Base-by-base conservation (phyloP, 2,888 invertebrate species). In the Ellobium chinense region DNA sequence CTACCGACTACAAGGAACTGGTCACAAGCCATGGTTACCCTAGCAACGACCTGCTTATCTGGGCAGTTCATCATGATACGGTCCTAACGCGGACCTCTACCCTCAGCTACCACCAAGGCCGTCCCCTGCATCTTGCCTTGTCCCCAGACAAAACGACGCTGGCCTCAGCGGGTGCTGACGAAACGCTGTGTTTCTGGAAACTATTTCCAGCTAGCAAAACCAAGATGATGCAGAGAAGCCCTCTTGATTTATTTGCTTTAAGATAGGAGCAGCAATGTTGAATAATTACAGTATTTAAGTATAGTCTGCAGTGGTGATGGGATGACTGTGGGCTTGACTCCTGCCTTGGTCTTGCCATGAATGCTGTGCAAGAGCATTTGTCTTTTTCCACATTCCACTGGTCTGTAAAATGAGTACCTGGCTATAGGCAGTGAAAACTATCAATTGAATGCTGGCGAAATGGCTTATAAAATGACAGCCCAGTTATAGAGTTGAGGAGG, bases 1-100 rank as follows among this genome's bases (percentile, higher is more conserved):
- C 88, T 12, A 69, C 84, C 31, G 87, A 87, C 12, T 89, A 88
- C 79, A 81, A 73, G 9, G 89, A 89, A 74, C 85, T 89, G 24
- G 87, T 88, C 62, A 88, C 89, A 0, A 83, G 87, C 21, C 87
- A 86, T 34, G 87, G 88, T 14, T 82, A 85, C 0, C 74, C 85
- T 0, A 80, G 83, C 18, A 85, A 87, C 29, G 84, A 85, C n/a
- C 7, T 79, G 27, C n/a, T 54, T 36, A 24, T 79, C 54, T 79
- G 79, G 79, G n/a, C 56, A 0, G 65, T 34, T 62, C 54, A 39
- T 14, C 54, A 39, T 14, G 66, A 73, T 21, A 31, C 24, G 72
- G 60, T n/a, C 31, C 70, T 72, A 27, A 4, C 24, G 21, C 62
- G 24, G 3, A 18, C 63, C 21, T 31, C 70, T 9, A 62, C 46